These are phyloP conservation scores for Cylindroiulus punctatus DNA, from an alignment of 2,888 invertebrate genomes.

Conservation along the genomic window DNA sequence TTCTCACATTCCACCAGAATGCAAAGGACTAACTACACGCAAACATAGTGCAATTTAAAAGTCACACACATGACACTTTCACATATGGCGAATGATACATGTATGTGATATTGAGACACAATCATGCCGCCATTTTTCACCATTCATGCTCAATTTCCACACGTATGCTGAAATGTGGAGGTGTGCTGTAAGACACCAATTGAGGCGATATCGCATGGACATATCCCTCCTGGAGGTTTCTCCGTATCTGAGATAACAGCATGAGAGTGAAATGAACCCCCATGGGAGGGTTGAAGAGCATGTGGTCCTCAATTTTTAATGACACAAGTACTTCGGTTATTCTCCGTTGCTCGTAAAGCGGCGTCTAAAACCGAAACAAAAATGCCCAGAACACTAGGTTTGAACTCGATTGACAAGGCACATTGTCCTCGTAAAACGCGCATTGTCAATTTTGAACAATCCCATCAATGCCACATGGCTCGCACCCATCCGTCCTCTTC, in stretches of 20 bases:
- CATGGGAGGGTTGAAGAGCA: not conserved
- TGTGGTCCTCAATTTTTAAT: not conserved
- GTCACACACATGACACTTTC: too few relatives aligned
- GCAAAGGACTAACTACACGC: not conserved
- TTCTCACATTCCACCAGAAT: too few relatives aligned
- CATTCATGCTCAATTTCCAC: not conserved
- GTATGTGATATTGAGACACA: not conserved
- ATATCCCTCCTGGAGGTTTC: not conserved
- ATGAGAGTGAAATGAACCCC: not conserved
- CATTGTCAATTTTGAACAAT: not conserved
- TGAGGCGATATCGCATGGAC: not conserved
- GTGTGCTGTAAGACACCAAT: not conserved
- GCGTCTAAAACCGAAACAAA: not conserved
- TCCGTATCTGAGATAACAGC: not conserved
- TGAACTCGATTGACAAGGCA: not conserved
- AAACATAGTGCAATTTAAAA: too few relatives aligned
- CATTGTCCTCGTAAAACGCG: not conserved
- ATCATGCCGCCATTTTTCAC: not conserved
- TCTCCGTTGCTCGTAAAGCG: not conserved
- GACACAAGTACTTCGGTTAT: not conserved
- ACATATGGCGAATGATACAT: too few relatives aligned
- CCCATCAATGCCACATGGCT: conserved; percentile 41
- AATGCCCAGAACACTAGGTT: conserved; percentile 1
- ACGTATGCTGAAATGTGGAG: not conserved
- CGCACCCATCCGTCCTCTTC: not conserved